Evolutionary conservation across 2,888 invertebrate genomes (phyloP), one percentile per base, ranked within the genome.

Genomic region (Pammene fasciana): DNA sequence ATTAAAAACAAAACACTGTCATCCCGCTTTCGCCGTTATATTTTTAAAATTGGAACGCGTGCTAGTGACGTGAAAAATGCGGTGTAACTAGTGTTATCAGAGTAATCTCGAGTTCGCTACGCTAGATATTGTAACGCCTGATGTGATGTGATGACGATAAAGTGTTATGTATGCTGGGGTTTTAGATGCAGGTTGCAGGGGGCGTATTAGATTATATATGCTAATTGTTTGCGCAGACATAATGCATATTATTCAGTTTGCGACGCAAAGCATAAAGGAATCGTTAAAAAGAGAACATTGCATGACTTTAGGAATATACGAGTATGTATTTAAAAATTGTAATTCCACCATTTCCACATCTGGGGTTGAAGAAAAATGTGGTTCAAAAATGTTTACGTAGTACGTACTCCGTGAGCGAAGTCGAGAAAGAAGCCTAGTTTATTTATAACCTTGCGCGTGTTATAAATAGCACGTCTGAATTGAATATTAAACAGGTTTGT

Each of bases 31-130:
- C 10, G 14, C 13, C 48, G 45, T 13, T 71, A 48, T 45, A 61
- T 61, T 70, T 72, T 62, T 55, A 26, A 64, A 61, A 34, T 36
- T 62, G 13, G 52, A 45, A 68, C 60, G 75, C 86, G 89, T 89
- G 89, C 84, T 77, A 73, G 74, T 84, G 72, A 80, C 81, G 73
- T 81, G 83, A 83, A 83, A 85, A 87, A 73, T 84, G 78, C 83
- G 78, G 76, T 81, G 80, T 78, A 75, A 91, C 91, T 92, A 90
- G 71, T 78, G 86, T 89, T 92, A 91, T 92, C 92, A 89, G 86
- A 81, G 82, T 82, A 85, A 92, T 92, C 89, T 88, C 78, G 84
- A 82, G 83, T 89, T 89, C 85, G 92, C 90, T 90, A 92, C 88
- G 90, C 84, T 88, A 89, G 91, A 91, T 82, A 91, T 88, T 87